These are phyloP conservation scores for Lasius platythorax DNA, from an alignment of 2,888 invertebrate species.

Conservation along the genomic window DNA sequence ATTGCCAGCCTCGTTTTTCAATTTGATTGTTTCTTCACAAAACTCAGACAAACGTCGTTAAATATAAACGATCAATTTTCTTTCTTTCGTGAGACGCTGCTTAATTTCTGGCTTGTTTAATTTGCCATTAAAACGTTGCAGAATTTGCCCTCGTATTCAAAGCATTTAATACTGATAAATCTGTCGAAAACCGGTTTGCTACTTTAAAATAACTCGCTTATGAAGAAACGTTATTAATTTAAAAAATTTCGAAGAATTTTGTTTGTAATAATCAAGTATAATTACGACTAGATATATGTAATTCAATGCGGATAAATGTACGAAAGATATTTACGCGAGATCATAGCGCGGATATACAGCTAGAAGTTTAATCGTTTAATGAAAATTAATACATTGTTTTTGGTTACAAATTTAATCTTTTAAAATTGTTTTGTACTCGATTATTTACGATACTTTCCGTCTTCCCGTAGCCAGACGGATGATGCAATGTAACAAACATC, in stretches of 20 bases:
- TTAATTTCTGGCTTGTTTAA: not conserved
- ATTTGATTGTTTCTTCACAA: constrained; percentile 1
- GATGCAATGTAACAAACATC: constrained; percentile 20
- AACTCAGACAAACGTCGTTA: constrained; percentile 1
- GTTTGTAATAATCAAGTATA: not conserved
- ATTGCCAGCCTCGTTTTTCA: constrained; percentile 25
- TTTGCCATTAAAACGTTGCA: constrained; percentile 8
- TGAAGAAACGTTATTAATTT: not conserved
- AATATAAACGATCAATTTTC: not conserved
- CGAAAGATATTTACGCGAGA: not conserved
- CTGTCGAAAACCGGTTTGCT: not conserved
- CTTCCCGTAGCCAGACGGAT: not conserved
- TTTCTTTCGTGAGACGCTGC: not conserved
- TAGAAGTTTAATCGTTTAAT: not conserved
- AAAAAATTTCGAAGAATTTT: not conserved
- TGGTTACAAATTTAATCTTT: not conserved
- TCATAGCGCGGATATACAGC: not conserved
- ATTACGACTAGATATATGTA: not conserved
- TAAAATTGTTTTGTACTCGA: not conserved
- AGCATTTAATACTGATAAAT: not conserved
- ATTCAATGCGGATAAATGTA: not conserved
- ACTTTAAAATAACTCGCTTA: not conserved
- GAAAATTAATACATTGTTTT: constrained; percentile 4
- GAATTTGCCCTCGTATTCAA: not conserved
- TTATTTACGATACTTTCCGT: not conserved